Conservation (phyloP, 2,797 vertebrate genomes). For the Thamnophis elegans region DNA sequence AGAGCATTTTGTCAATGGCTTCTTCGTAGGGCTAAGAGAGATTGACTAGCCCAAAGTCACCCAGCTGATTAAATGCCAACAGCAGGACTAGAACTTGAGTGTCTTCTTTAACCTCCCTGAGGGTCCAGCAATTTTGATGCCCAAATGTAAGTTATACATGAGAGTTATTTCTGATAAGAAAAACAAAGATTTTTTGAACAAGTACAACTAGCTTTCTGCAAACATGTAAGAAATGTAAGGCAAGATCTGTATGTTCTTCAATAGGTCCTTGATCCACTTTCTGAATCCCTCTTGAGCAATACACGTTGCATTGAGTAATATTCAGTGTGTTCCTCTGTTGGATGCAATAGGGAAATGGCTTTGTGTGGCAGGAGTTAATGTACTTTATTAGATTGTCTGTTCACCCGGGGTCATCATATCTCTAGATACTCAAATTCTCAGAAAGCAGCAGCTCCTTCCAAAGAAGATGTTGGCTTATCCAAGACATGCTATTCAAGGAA, state of each 20-base stretch:
- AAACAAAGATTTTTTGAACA: background rate
- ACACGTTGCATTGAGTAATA: fast-evolving
- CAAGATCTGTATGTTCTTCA: background rate
- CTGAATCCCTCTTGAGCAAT: background rate
- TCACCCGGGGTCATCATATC: constrained; percentile 58
- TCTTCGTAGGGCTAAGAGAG: background rate
- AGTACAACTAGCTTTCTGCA: background rate
- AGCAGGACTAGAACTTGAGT: background rate
- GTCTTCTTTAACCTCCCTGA: background rate
- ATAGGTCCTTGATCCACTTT: background rate
- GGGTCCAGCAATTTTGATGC: background rate
- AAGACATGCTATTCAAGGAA: constrained; percentile 64
- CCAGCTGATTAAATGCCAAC: background rate
- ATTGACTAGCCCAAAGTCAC: background rate
- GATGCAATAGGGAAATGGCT: fast-evolving
- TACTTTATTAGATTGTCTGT: constrained; percentile 49
- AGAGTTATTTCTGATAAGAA: background rate
- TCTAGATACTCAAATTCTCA: constrained; percentile 69
- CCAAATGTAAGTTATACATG: background rate
- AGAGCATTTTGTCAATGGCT: background rate
- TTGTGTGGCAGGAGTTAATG: constrained; percentile 53
- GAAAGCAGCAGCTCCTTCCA: constrained; percentile 67
- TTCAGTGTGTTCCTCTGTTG: background rate
- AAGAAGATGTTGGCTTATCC: constrained; percentile 64
- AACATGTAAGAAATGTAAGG: background rate